These are phyloP conservation scores for Bicyclus anynana DNA, from an alignment of 1,140 invertebrate genomes.

Conservation along the genomic window DNA sequence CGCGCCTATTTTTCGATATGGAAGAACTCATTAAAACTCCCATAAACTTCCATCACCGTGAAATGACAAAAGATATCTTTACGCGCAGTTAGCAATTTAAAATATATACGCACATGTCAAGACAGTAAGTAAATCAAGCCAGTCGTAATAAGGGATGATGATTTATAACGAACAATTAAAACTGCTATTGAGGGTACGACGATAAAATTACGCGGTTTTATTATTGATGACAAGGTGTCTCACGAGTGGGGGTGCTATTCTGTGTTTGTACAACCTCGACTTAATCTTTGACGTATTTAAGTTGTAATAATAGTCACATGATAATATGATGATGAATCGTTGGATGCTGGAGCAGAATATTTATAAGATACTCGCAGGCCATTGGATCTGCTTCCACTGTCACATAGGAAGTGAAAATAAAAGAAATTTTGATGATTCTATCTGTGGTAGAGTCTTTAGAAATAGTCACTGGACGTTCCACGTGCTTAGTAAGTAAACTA, in stretches of 20 bases:
- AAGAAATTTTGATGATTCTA: too few relatives aligned
- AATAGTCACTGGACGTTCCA: too few relatives aligned
- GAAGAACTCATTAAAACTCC: conserved; percentile 65
- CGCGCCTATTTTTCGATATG: conserved; percentile 51
- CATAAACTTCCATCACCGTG: conserved; percentile 38
- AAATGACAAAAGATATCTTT: conserved; percentile 56
- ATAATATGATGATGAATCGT: too few relatives aligned
- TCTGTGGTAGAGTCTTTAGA: too few relatives aligned
- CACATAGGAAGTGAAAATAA: too few relatives aligned
- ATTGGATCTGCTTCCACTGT: too few relatives aligned
- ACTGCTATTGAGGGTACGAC: conserved; percentile 44
- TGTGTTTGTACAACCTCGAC: not conserved
- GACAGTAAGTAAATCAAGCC: conserved; percentile 68
- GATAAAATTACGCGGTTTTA: conserved; percentile 14
- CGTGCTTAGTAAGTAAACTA: too few relatives aligned
- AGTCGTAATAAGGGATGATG: conserved; percentile 64
- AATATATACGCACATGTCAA: conserved; percentile 53
- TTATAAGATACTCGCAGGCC: too few relatives aligned
- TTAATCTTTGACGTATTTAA: too few relatives aligned
- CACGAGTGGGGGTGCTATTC: not conserved
- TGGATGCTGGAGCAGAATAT: too few relatives aligned
- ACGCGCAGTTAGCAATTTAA: conserved; percentile 48
- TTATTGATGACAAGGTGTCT: not conserved
- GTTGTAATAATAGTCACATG: too few relatives aligned
- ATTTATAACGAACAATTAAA: conserved; percentile 73